These are phyloP conservation scores for Saccostrea glomerata DNA, from an alignment of 1,140 invertebrate genomes.

Conservation along the genomic window DNA sequence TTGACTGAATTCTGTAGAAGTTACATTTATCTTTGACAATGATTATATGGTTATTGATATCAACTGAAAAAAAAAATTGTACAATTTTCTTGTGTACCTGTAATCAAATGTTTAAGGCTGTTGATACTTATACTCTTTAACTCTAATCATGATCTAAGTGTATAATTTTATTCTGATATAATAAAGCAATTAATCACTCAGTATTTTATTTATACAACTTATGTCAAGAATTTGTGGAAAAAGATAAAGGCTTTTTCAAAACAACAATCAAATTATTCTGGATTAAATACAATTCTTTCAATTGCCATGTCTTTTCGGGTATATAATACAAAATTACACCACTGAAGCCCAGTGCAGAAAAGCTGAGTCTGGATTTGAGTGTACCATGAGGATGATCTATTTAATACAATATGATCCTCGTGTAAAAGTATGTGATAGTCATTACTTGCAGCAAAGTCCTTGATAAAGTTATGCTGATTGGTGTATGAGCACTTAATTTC, in stretches of 20 bases:
- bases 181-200: background rate
- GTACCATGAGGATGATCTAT: background rate
- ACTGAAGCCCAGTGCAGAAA: constrained; percentile 11
- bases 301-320: constrained; percentile 32
- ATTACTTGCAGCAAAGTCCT: too few species aligned
- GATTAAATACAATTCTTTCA: background rate
- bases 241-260: background rate
- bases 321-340: constrained; percentile 43
- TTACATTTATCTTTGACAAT: too few species aligned
- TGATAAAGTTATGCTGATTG: too few species aligned
- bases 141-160: background rate
- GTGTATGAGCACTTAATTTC: background rate
- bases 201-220: background rate
- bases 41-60: too few species aligned
- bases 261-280: constrained; percentile 5
- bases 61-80: too few species aligned
- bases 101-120: too few species aligned
- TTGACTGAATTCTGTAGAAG: too few species aligned
- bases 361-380: constrained; percentile 38
- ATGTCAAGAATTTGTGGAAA: background rate
- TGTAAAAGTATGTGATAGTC: too few species aligned
- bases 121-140: background rate
- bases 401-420: too few species aligned
- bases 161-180: background rate
- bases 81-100: too few species aligned